These are phyloP conservation scores for Cinclus mexicanus DNA, from an alignment of 2,113 vertebrate genomes.

Conservation along the genomic window DNA sequence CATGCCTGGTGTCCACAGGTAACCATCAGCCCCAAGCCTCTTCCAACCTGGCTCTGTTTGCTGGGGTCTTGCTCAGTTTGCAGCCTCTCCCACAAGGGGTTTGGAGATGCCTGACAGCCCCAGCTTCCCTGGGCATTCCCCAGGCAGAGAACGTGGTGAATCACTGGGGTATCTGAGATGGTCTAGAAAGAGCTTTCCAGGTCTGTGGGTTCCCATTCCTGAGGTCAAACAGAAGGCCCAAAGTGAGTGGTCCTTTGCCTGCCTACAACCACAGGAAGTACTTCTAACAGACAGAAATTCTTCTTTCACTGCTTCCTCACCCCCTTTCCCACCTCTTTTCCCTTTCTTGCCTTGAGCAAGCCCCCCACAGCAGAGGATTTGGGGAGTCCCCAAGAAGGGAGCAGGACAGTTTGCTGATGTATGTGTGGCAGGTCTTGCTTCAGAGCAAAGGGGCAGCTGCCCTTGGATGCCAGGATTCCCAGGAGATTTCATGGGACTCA, in stretches of 20 bases:
- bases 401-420: not conserved
- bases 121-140: not conserved
- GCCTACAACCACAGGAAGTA: fast-evolving
- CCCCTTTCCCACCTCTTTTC: not conserved
- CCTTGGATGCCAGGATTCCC: not conserved
- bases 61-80: not conserved
- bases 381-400: not conserved
- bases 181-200: not conserved
- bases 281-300: not conserved
- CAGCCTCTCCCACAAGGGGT: not conserved
- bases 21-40: not conserved
- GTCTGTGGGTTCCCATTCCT: not conserved
- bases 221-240: not conserved
- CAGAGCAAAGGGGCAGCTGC: not conserved
- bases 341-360: not conserved
- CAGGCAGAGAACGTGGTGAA: not conserved
- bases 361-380: not conserved
- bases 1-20: not conserved
- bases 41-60: not conserved
- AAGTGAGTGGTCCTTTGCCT: not conserved
- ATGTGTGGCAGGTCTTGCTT: not conserved
- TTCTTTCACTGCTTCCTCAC: not conserved
- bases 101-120: fast-evolving
- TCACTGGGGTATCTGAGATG: not conserved
- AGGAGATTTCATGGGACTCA: not conserved